Base-by-base conservation (phyloP, 2,797 vertebrate species). In the Balearica regulorum region DNA sequence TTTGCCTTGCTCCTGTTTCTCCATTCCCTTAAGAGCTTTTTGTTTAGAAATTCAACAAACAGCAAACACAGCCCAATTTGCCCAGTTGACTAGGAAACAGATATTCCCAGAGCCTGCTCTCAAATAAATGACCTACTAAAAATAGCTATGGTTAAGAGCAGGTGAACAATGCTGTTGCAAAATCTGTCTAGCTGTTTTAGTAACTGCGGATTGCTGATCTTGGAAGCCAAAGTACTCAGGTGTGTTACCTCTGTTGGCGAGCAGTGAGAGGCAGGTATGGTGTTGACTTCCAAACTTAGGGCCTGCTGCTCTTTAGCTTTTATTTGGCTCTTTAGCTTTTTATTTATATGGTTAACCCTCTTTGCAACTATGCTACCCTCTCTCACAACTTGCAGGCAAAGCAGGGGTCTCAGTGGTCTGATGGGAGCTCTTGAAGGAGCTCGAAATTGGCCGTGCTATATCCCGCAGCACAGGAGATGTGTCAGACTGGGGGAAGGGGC, bases 81-180 rank as follows among this genome's bases (percentile, higher is more conserved):
- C 86, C 86, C 79, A 64, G 51, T 82, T 83, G 84, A 82, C 44
- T 17, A 54, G 87, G 94, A 84, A 77, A 81, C 10, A 10, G 77
- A 77, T 89, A 68, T 76, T 91, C 70, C 69, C 75, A 87, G 87
- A 83, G 72, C 83, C 46, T 82, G 84, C 60, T 86, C 72, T 84
- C 73, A 70, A 80, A 73, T 33, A 88, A 95, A 94, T 76, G 78
- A 76, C 82, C 80, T 69, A 3, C 82, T 93, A 81, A 92, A 95
- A 93, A 57, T 70, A 92, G 65, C 70, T 70, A 7, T 49, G 48
- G 25, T 57, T 37, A 68, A 7, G 3, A 82, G 89, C 51, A 70
- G 77, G 75, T 69, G 88, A 61, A 26, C 43, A 54, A 24, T 75
- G 16, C 28, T 28, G 22, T 6, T 53, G 54, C 46, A 17, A 62